Evolutionary conservation across 2,888 invertebrate genomes (phyloP).

Genomic region (Gymnocheta viridis): DNA sequence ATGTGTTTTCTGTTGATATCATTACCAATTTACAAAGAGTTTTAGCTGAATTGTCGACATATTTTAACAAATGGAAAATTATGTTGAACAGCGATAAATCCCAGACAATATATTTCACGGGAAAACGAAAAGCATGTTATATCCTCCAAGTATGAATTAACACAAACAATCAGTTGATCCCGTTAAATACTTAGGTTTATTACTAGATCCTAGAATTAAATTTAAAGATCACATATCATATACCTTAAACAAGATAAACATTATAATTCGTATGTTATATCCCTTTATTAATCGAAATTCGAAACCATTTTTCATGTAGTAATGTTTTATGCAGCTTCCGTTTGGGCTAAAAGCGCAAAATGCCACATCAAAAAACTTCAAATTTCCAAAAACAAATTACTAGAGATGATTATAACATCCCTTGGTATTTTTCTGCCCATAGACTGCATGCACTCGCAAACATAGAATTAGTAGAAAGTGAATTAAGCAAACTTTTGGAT

Average conservation of each 20-base stretch:
- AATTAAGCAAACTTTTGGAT: not conserved
- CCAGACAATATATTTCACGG: conserved; percentile 3
- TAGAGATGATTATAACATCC: not conserved
- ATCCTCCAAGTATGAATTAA: no score
- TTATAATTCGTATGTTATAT: not conserved
- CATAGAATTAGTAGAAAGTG: not conserved
- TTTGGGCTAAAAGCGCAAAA: not conserved
- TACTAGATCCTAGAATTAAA: no score
- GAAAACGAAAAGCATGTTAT: not conserved
- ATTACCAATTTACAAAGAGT: not conserved
- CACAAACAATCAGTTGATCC: no score
- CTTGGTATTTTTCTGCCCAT: not conserved
- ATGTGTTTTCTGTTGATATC: not conserved
- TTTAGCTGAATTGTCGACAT: not conserved
- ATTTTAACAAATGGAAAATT: conserved; percentile 12
- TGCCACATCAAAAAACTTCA: not conserved
- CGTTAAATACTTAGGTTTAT: not conserved
- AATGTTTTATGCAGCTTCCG: not conserved
- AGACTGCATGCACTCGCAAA: not conserved
- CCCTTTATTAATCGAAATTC: not conserved
- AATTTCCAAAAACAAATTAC: not conserved
- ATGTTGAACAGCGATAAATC: not conserved
- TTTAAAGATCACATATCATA: not conserved
- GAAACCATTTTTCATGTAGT: not conserved
- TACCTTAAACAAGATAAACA: not conserved